phyloP scores from a whole-genome alignment of 2,797 vertebrate genomes.

The Melanogrammus aeglefinus region DNA sequence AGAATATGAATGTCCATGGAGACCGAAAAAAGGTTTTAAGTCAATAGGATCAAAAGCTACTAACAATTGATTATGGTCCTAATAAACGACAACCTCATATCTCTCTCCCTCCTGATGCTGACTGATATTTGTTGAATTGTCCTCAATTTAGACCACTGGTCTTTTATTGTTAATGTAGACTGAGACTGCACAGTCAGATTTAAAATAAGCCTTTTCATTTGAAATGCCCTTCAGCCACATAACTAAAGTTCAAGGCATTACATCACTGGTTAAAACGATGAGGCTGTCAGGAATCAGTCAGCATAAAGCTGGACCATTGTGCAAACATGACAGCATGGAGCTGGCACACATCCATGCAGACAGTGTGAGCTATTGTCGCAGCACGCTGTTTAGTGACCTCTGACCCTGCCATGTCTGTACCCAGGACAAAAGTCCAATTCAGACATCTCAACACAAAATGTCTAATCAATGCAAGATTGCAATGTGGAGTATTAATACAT shows the following conservation, averaged over 20 bases:
- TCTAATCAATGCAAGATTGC: constrained; percentile 16
- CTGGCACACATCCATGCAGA: constrained; percentile 55
- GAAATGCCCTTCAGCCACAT: constrained; percentile 27
- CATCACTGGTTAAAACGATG: constrained; percentile 49
- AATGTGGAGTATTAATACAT: constrained; percentile 23
- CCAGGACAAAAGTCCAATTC: constrained; percentile 60
- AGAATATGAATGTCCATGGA: too few species aligned
- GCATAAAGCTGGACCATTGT: constrained; percentile 52
- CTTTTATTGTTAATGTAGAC: not conserved
- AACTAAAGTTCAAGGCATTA: constrained; percentile 42
- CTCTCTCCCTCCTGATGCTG: not conserved
- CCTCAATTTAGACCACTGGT: not conserved
- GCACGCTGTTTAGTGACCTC: constrained; percentile 54
- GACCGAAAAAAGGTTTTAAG: too few species aligned
- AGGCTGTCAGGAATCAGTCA: constrained; percentile 58
- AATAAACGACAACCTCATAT: not conserved
- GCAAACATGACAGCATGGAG: constrained; percentile 56
- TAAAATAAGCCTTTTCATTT: constrained; percentile 9
- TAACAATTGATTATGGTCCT: not conserved
- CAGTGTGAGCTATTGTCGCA: constrained; percentile 53
- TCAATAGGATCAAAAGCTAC: not conserved
- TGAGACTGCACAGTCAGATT: constrained; percentile 11
- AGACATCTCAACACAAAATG: constrained; percentile 41
- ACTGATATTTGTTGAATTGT: not conserved
- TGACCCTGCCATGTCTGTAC: constrained; percentile 62